These are phyloP conservation scores for Neopelma chrysocephalum DNA, from an alignment of 2,797 vertebrate species.

Conservation along the genomic window DNA sequence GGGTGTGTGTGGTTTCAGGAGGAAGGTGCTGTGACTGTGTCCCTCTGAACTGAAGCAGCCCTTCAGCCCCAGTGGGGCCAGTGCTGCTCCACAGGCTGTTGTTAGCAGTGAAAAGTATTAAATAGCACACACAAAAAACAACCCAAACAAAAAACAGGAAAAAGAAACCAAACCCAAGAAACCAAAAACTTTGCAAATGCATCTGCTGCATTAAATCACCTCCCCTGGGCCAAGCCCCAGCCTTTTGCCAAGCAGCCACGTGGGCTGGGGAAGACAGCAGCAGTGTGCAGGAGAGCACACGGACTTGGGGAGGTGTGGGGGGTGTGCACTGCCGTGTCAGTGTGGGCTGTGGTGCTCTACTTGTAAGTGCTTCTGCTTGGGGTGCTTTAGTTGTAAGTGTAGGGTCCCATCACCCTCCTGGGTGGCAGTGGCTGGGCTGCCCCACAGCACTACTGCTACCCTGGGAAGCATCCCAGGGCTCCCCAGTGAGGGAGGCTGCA, in stretches of 20 bases:
- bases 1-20: neutral
- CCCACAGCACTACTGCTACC: neutral
- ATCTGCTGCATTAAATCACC: neutral
- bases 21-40: neutral
- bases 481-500: neutral
- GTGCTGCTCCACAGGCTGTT: neutral
- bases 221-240: neutral
- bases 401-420: neutral
- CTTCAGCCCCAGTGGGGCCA: neutral
- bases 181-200: neutral
- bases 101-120: neutral
- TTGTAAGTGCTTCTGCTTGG: neutral
- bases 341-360: neutral
- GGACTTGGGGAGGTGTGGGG: neutral
- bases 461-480: neutral
- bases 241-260: accelerated
- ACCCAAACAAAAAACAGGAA: neutral
- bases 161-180: neutral
- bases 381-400: neutral
- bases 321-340: neutral
- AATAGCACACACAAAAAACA: neutral
- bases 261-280: neutral
- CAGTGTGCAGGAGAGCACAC: accelerated
- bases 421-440: neutral
- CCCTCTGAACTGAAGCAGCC: neutral